Conservation (phyloP, 2,797 vertebrate genomes). For the Podarcis siculus region DNA sequence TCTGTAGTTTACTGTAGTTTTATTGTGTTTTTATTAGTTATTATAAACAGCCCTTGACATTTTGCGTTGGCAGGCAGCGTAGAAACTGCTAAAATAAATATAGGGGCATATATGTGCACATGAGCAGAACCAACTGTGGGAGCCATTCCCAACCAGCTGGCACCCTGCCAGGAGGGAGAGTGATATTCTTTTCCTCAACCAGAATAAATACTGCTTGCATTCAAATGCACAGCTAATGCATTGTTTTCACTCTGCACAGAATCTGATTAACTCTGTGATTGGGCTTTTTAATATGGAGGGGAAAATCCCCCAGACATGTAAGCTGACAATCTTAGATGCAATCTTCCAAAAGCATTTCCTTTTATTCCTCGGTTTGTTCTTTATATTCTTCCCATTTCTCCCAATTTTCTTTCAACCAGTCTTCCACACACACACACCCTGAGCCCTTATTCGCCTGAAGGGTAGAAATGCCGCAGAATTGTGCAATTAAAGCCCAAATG, state of each 20-base stretch:
- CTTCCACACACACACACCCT: too few relatives aligned
- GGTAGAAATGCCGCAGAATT: neutral
- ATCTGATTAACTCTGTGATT: neutral
- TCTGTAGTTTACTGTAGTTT: too few relatives aligned
- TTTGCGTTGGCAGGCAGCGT: neutral
- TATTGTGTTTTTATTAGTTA: too few relatives aligned
- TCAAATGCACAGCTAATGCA: neutral
- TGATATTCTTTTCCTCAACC: neutral
- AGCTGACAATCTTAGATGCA: neutral
- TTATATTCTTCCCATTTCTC: neutral
- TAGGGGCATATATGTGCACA: neutral
- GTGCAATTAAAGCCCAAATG: slow-evolving; percentile 4
- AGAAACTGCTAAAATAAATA: neutral
- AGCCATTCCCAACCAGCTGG: neutral
- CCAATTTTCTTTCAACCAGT: neutral
- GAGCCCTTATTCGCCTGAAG: neutral
- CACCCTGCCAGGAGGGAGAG: neutral
- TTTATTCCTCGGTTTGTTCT: neutral
- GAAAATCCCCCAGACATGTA: neutral
- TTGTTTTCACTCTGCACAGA: neutral
- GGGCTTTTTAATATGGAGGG: neutral
- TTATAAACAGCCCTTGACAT: neutral
- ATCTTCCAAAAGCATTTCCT: neutral
- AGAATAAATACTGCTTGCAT: neutral
- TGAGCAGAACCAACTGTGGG: neutral